Base-by-base conservation (phyloP, 2,797 vertebrate species). In the Xenopus petersii region DNA sequence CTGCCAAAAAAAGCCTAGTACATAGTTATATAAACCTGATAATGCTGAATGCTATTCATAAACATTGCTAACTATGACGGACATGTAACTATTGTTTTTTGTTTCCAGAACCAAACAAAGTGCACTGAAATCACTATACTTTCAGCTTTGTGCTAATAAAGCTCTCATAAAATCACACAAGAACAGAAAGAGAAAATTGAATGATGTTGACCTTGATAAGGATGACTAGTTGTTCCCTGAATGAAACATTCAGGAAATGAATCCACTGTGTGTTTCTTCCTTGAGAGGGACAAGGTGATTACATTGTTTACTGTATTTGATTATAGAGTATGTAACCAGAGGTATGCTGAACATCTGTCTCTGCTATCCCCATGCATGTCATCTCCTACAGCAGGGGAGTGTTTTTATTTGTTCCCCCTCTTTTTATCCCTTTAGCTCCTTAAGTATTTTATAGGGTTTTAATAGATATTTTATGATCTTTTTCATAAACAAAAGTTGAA, bases 281-380 rank as follows among this genome's bases (percentile, higher is more conserved):
- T 75, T 63, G 51, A 17, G 61, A 69, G 49, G 51, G 51, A 64
- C 21, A 48, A 46, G 54, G 11, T 66, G 74, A 76, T 76, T 71
- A 71, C 71, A 58, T 30, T 66, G 68, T 70, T 70, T 71, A 47
- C 67, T 21, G 55, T 16, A 60, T 58, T 60, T 46, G 21, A 70
- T 24, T 60, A 47, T 33, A 36, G 33, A 56, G 55, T 47, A n/a
- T 17, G 62, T 64, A 64, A 30, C 47, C 49, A 10, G 73, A 30
- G 73, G 24, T 70, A 21, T 65, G 47, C 33, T 21, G 68, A 76
- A 71, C 74, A 76, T 76, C 74, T 76, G 74, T 46, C 66, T 33
- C 15, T 9, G 12, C 12, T 15, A 12, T 63, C 61, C 68, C 74
- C 33, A n/a, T 42, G 62, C 21, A 68, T 42, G 51, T 65, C 54